Base-by-base conservation (phyloP, 2,113 vertebrate species). In the Macheiramphus alcinus region DNA sequence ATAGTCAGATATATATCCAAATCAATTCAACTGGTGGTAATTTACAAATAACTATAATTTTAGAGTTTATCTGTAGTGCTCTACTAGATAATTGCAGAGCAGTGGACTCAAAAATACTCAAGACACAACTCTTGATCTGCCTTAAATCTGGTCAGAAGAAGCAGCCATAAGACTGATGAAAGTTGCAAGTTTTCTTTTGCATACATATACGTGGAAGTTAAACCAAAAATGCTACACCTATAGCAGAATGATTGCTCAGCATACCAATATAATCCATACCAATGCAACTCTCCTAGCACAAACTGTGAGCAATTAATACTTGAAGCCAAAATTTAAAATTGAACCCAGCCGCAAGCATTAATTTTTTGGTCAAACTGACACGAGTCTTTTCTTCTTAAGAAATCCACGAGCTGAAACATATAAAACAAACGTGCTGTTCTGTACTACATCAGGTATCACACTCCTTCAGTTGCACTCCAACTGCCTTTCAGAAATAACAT, bases 181-280 rank as follows among this genome's bases (percentile, higher is more conserved):
- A 93, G 15, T 34, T 65, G 34, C 34, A 70, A 32, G 31, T 34
- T 34, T 82, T 94, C 17, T 82, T 86, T 75, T 53, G 25, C 47
- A 36, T 36, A 47, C 10, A 53, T 52, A 9, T 16, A 71, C 17
- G 34, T 29, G 8, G n/a, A 86, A 84, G 42, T 31, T 80, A 93
- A 80, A 65, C 4, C 40, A 38, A 79, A 75, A 43, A 7, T 0
- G 0, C n/a, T 42, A 13, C 5, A 20, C 14, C 48, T 40, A 3
- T 2, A 56, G 40, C 25, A 52, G 38, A 55, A 62, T 0, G 1
- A 65, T 1, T 48, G 59, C 21, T 84, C 1, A 2, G 40, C 22
- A 71, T 53, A 53, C 16, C 52, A 29, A 53, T 53, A 53, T 29
- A 55, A 26, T 59, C 52, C 15, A 23, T 29, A 61, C 17, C 20